Base-by-base conservation (phyloP, 2,888 invertebrate genomes). In the Zhuqinia jingwanae region DNA sequence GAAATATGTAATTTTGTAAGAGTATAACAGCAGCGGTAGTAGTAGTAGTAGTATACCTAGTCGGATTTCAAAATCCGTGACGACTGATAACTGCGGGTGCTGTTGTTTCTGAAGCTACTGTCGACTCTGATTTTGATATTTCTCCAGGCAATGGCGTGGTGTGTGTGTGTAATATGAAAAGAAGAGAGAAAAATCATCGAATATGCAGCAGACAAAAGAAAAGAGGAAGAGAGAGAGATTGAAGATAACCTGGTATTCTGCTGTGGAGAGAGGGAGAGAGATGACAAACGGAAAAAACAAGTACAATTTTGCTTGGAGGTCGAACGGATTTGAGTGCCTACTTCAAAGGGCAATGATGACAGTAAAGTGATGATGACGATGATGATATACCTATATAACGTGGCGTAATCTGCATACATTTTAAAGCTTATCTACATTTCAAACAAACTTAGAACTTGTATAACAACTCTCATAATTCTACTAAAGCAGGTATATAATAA, bases 51-150 rank as follows among this genome's bases (percentile, higher is more conserved):
- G 68, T 17, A n/a, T n/a, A n/a, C n/a, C n/a, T n/a, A 68, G 45
- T 30, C 50, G 53, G 50, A 73, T 76, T 76, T n/a, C n/a, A 58
- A 58, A 73, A 81, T 42, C 56, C 73, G 70, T 58, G 73, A 81
- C 81, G 73, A 73, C 70, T 36, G 36, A n/a, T n/a, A n/a, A 36
- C 36, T 73, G 42, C 42, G 42, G 58, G 58, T 56, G 76, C 76
- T 60, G 65, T 2, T 22, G 56, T 56, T 47, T 60, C 20, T 42
- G 60, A 78, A 47, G 63, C 82, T 82, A 63, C 82, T 82, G 75
- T 75, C 75, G 82, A 75, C 63, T 84, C 58, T 84, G 68, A 84
- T 84, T 84, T n/a, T 84, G 68, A 84, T 77, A 77, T 84, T 84
- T 77, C 84, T 84, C 77, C 84, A 77, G 84, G 84, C 84, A 25